A percentile compares a stretch with the other conserved stretches of the same genome.
These are phyloP conservation scores for Caenorhabditis afra DNA, from an alignment of 2,888 invertebrate genomes.

Conservation along the genomic window DNA sequence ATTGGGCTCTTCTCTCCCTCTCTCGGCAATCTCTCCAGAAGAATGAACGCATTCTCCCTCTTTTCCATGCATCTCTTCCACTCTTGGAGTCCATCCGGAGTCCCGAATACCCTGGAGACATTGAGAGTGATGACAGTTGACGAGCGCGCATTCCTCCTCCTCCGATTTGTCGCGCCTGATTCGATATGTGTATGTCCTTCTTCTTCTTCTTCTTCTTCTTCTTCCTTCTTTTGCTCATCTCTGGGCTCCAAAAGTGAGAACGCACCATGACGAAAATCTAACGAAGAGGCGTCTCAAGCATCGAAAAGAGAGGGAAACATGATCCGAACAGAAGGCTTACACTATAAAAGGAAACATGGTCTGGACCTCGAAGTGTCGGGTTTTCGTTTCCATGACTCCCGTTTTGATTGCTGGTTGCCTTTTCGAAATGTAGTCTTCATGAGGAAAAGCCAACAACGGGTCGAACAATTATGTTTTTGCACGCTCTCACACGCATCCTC, in stretches of 20 bases:
- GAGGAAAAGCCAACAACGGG: not conserved
- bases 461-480: constrained; percentile 24
- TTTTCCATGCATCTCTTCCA: constrained; percentile 2
- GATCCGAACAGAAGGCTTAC: too few species aligned
- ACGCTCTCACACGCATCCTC: not conserved
- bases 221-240: too few species aligned
- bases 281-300: too few species aligned
- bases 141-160: constrained; percentile 15
- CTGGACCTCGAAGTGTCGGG: not conserved
- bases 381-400: constrained; percentile 7
- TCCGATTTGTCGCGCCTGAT: constrained; percentile 49
- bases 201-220: constrained; percentile 2
- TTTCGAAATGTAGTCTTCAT: not conserved
- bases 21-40: constrained; percentile 18
- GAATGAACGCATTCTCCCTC: constrained; percentile 14
- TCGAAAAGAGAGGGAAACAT: too few species aligned
- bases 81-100: not conserved
- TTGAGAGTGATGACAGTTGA: constrained; percentile 50
- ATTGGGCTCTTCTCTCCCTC: constrained; percentile 10
- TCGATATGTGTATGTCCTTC: constrained; percentile 16
- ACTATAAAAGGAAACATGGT: not conserved
- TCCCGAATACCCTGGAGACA: too few species aligned
- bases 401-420: constrained; percentile 10
- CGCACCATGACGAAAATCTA: constrained; percentile 6
- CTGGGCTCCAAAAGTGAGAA: constrained; percentile 1